phyloP scores from a whole-genome alignment of 2,113 vertebrate species.

The Paramormyrops kingsleyae region DNA sequence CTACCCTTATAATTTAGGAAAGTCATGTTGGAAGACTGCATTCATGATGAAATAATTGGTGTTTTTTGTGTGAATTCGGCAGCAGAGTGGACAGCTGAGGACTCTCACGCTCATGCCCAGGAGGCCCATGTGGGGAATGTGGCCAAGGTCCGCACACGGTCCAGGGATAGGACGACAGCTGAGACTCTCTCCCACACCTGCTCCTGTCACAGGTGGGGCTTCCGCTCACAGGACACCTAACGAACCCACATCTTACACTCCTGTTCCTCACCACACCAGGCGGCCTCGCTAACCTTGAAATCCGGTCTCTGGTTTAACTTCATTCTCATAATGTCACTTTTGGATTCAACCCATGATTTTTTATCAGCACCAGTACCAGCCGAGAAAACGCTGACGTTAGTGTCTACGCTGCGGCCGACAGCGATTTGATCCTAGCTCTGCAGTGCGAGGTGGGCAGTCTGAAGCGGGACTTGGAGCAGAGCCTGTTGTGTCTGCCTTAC shows the following conservation, averaged over 20 bases:
- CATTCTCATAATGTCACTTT: not conserved
- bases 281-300: not conserved
- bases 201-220: conserved; percentile 54
- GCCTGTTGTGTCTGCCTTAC: conserved; percentile 54
- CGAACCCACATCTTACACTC: not conserved
- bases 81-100: conserved; percentile 29
- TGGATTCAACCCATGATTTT: not conserved
- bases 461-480: conserved; percentile 56
- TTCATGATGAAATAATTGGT: not conserved
- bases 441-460: conserved; percentile 58
- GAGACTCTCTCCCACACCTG: conserved; percentile 36
- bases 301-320: not conserved
- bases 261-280: too few relatives aligned
- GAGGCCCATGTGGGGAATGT: conserved; percentile 25
- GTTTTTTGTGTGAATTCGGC: not conserved
- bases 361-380: not conserved
- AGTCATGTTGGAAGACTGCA: not conserved
- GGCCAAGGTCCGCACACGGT: conserved; percentile 23
- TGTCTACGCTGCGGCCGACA: conserved; percentile 24
- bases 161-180: not conserved
- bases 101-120: conserved; percentile 5
- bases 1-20: too few relatives aligned
- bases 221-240: not conserved
- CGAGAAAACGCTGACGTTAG: not conserved
- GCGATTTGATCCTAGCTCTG: conserved; percentile 55